Evolutionary conservation across 2,888 invertebrate genomes (phyloP), one percentile per base, ranked within the genome.

Genomic region (Iselma pallidipennis): DNA sequence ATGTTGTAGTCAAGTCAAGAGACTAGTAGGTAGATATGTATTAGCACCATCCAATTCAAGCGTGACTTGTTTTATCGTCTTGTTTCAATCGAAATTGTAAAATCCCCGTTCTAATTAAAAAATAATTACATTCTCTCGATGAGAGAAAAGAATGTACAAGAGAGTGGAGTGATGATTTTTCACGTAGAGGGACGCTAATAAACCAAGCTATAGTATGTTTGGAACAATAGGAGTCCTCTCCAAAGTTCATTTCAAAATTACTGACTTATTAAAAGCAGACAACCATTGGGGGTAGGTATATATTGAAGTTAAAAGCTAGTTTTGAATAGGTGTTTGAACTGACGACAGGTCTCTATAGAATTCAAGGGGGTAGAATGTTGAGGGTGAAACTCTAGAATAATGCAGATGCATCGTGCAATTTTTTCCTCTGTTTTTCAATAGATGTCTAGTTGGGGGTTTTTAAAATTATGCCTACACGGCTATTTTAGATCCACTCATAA

Each of bases 291-390:
- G 6, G 45, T 42, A 9, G 6, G 45, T 42, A 9, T 37, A 19
- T 37, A 37, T 52, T 51, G 49, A 29, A 57, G 45, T 57, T 61
- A 61, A 63, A 66, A 63, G 59, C 64, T 64, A 64, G 57, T 62
- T 59, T 25, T 66, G 64, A 64, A 66, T 64, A 60, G 66, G 66
- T 64, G 64, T 66, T 66, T 61, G 62, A 63, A 57, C 58, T 58
- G 57, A 60, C 54, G 51, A 59, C 61, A 51, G 14, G 42, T n/a
- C n/a, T n/a, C n/a, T n/a, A n/a, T n/a, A n/a, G 6, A 23, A 54
- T 56, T 56, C 52, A 60, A 60, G 48, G 57, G 59, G 62, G 49
- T 52, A n/a, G n/a, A 50, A 57, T 37, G 57, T 49, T 54, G 56
- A 55, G 58, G 61, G 67, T 57, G 62, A 64, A 63, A 60, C 61